Evolutionary conservation across 1,140 invertebrate genomes (phyloP).

Genomic region (Nasonia longicornis): DNA sequence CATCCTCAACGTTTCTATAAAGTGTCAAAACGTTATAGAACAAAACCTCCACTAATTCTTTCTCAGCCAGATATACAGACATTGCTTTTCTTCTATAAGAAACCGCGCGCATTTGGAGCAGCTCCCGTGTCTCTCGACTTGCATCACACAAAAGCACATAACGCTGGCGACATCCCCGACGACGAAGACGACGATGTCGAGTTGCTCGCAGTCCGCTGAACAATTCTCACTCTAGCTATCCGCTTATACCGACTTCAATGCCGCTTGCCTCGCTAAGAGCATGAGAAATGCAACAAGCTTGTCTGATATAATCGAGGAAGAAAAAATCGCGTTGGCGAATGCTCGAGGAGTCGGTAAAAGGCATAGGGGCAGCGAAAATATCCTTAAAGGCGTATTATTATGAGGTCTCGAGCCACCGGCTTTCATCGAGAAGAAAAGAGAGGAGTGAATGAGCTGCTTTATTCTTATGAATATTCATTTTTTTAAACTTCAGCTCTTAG

Average conservation of each 20-base stretch:
- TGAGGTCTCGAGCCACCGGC: background rate
- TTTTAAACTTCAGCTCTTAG: background rate
- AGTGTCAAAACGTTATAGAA: constrained; percentile 18
- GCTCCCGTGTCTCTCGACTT: background rate
- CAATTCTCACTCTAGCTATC: background rate
- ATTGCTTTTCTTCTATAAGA: background rate
- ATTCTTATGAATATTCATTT: constrained; percentile 4
- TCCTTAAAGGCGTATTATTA: background rate
- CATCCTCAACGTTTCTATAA: background rate
- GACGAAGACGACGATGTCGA: background rate
- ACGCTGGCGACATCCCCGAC: background rate
- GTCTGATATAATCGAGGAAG: background rate
- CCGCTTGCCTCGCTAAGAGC: constrained; percentile 1
- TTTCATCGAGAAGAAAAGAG: background rate
- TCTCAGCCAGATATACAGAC: background rate
- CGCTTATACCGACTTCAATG: constrained; percentile 13
- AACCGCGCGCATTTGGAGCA: background rate
- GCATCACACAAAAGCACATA: background rate
- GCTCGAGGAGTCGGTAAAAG: background rate
- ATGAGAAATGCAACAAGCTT: background rate
- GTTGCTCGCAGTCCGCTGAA: constrained; percentile 10
- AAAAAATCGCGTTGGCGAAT: background rate
- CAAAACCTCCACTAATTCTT: background rate
- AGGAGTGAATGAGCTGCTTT: background rate
- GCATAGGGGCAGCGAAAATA: background rate